Evolutionary conservation across 2,113 vertebrate species (phyloP), one percentile per base, ranked within the genome.

Genomic region (Penelope pileata): DNA sequence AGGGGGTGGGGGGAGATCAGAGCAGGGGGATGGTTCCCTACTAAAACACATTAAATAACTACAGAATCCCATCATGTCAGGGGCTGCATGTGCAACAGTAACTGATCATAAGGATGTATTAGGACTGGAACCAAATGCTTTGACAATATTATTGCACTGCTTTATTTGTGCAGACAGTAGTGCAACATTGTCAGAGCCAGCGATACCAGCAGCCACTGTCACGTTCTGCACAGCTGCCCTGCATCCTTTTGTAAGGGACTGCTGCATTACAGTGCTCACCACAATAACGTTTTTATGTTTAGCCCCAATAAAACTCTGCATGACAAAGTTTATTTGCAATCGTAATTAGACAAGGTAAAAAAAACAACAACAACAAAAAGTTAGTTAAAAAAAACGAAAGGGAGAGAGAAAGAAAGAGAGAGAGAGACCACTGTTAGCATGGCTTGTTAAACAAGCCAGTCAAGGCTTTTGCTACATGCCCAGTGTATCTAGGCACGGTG

Each of bases 71-170:
- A 83, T 86, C 62, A 89, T 79, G 91, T 87, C 94, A 93, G 93
- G 76, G 96, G 83, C 90, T 93, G 96, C 76, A 93, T 93, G 89
- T 94, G 88, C 92, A 96, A 96, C 90, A 94, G 92, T 95, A 96
- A 97, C 93, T 90, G 93, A 58, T 93, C 81, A 83, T 91, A 95
- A 96, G 94, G 95, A 95, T 84, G 97, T 95, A 96, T 95, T 60
- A 96, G 90, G 94, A 95, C 97, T 98, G 98, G 98, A 96, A 98
- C 98, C 98, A 96, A 97, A 99, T 99, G 99, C 99, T 98, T 99
- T 99, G 99, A 99, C 99, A 99, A 99, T 99, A 99, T 98, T 98
- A 99, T 99, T 99, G 99, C 99, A 99, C 99, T 99, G 98, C 99
- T 99, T 99, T 97, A 98, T 97, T 97, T 97, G 98, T 98, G 98